Conservation (phyloP, 92 coral and sea anemone species). For the Chrysogorgia sp. region DNA sequence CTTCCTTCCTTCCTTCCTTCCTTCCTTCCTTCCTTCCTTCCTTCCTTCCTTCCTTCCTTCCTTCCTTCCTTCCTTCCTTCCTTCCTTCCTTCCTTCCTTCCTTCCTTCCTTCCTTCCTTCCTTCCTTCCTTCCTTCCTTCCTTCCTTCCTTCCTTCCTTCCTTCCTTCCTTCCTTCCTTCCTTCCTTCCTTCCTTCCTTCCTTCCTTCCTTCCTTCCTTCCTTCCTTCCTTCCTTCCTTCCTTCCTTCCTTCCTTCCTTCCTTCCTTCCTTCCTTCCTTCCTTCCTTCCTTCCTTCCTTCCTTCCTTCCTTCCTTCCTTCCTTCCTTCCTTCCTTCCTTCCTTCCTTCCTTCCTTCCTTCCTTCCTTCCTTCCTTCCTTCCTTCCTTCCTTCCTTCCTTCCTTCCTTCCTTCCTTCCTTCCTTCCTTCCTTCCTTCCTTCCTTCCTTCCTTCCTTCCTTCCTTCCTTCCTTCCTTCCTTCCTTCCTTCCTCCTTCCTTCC, state of each 20-base stretch:
- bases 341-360: constrained; percentile 13
- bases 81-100: not conserved
- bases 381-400: constrained; percentile 7
- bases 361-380: constrained; percentile 11
- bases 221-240: not conserved
- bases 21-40: not conserved
- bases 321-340: not conserved
- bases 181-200: too few relatives aligned
- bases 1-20: not conserved
- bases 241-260: constrained; percentile 10
- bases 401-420: constrained; percentile 19
- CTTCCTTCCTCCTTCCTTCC: too few relatives aligned
- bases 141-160: not conserved
- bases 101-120: not conserved
- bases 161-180: not conserved
- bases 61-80: constrained; percentile 5
- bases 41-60: not conserved
- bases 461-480: not conserved
- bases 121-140: not conserved
- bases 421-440: constrained; percentile 9
- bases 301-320: not conserved
- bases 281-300: not conserved
- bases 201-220: not conserved
- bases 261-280: constrained; percentile 13
- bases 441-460: not conserved